Evolutionary conservation across 2,797 vertebrate species (phyloP).

Genomic region (Coregonus suidteri): DNA sequence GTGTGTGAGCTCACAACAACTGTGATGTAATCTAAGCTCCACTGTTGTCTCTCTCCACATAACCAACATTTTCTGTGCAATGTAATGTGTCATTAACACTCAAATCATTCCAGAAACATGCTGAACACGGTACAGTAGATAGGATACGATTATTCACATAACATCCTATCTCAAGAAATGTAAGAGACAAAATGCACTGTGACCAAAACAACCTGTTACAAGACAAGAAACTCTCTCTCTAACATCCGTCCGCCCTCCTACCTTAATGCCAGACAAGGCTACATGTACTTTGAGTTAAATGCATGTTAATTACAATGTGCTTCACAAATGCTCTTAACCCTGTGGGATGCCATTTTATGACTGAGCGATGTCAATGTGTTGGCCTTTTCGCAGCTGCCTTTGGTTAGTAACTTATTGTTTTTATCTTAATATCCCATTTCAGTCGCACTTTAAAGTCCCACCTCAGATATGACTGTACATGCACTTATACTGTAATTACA

Average conservation of each 20-base stretch:
- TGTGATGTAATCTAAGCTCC: constrained; percentile 11
- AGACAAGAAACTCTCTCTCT: neutral
- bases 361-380: constrained; percentile 30
- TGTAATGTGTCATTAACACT: neutral
- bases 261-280: constrained; percentile 54
- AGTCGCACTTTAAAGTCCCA: neutral
- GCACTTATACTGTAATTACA: neutral
- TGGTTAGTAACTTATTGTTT: constrained; percentile 47
- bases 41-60: constrained; percentile 31
- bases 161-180: neutral
- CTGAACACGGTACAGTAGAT: constrained; percentile 37
- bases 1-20: constrained; percentile 46
- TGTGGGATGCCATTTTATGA: constrained; percentile 23
- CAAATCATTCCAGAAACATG: constrained; percentile 45
- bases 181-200: neutral
- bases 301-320: constrained; percentile 74
- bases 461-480: neutral
- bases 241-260: constrained; percentile 20
- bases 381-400: constrained; percentile 56
- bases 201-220: neutral
- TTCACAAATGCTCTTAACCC: constrained; percentile 44
- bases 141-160: constrained; percentile 47
- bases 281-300: constrained; percentile 50
- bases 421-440: neutral
- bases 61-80: neutral